These are phyloP conservation scores for Lathamus discolor DNA, from an alignment of 2,113 vertebrate genomes.

Conservation along the genomic window DNA sequence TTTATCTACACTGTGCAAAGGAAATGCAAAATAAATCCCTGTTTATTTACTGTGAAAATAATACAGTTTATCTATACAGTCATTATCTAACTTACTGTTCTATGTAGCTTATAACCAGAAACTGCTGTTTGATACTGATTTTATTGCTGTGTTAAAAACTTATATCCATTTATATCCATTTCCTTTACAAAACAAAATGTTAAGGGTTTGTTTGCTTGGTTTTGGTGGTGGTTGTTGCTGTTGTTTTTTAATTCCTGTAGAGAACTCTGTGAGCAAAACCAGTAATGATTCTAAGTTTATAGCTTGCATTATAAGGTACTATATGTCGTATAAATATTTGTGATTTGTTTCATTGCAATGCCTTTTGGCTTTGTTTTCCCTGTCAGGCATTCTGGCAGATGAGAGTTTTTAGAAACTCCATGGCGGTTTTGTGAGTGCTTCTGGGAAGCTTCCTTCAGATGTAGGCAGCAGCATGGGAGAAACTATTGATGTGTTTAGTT, in stretches of 20 bases:
- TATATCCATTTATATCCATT: not conserved
- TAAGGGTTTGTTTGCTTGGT: not conserved
- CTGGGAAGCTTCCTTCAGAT: not conserved
- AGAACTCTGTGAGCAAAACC: not conserved
- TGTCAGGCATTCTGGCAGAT: not conserved
- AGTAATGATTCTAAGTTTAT: not conserved
- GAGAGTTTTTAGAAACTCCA: not conserved
- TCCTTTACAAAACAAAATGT: not conserved
- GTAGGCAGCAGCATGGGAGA: not conserved
- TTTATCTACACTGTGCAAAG: not conserved
- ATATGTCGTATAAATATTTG: not conserved
- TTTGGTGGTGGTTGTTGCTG: not conserved
- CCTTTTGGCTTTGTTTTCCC: not conserved
- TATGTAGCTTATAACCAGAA: not conserved
- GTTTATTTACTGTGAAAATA: not conserved
- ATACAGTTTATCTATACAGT: not conserved
- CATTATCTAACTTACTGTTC: not conserved
- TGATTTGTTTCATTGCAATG: not conserved
- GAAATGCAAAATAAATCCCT: not conserved
- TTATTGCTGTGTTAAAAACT: not conserved
- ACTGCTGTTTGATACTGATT: not conserved
- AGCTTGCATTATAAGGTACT: not conserved
- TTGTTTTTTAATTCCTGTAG: not conserved
- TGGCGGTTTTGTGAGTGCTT: not conserved
- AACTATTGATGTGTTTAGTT: not conserved